A percentile compares a stretch with the other conserved stretches of the same genome.
Conservation (phyloP, 64 coral and sea anemone species). For the Exaiptasia diaphana region DNA sequence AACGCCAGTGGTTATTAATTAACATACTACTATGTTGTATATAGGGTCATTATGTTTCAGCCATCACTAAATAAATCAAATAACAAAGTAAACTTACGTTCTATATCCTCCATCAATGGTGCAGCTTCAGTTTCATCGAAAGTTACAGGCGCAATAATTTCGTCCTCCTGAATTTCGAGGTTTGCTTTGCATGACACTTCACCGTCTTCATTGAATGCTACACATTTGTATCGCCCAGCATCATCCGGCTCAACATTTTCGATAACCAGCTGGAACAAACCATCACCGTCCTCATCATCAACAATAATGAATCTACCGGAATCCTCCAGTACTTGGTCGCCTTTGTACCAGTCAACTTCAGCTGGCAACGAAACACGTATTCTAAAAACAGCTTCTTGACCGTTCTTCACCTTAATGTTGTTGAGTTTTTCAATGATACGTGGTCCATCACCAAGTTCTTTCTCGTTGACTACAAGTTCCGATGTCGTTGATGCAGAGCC, state of each 20-base stretch:
- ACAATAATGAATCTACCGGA: constrained; percentile 56
- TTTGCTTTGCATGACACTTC: constrained; percentile 51
- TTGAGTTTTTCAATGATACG: constrained; percentile 30
- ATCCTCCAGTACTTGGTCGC: constrained; percentile 57
- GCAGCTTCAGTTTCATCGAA: constrained; percentile 20
- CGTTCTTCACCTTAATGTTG: constrained; percentile 9
- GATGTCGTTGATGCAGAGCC: constrained; percentile 20
- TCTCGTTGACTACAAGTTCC: constrained; percentile 56
- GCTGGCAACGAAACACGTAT: constrained; percentile 43
- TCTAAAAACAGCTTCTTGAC: constrained; percentile 43
- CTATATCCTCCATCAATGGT: not conserved
- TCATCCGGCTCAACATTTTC: constrained; percentile 53
- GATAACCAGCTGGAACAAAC: constrained; percentile 51
- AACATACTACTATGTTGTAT: not conserved
- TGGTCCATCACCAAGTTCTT: constrained; percentile 24
- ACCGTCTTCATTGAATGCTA: constrained; percentile 57
- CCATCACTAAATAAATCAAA: not conserved
- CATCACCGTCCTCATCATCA: constrained; percentile 49
- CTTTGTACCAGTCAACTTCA: constrained; percentile 66
- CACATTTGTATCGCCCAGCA: constrained; percentile 60
- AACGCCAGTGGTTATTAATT: not conserved
- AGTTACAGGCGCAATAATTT: constrained; percentile 2
- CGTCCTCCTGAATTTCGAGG: constrained; percentile 15
- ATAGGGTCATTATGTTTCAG: not conserved
- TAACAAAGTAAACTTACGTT: constrained; percentile 1